A percentile compares a stretch with the other conserved stretches of the same genome.
These are phyloP conservation scores for Poecile atricapillus DNA, from an alignment of 2,113 vertebrate species.

Conservation along the genomic window DNA sequence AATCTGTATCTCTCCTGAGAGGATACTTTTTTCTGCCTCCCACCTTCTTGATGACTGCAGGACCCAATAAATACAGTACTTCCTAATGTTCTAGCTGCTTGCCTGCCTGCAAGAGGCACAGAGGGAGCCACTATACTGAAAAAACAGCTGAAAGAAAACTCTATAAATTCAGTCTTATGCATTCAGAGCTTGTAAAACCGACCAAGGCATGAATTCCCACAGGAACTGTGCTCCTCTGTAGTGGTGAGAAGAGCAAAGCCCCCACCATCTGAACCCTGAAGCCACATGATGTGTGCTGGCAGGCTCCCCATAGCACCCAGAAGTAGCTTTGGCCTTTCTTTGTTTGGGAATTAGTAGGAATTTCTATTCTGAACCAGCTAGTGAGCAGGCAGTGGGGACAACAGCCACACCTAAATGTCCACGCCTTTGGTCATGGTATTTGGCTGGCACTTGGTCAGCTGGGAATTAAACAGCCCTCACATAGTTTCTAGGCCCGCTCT, in stretches of 20 bases:
- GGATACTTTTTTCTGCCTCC: background rate
- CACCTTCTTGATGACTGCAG: background rate
- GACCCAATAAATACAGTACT: conserved; percentile 11
- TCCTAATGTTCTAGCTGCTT: background rate
- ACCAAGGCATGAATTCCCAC: background rate
- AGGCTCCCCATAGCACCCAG: background rate
- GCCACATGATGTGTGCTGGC: background rate
- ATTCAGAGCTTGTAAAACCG: background rate
- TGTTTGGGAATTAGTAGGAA: background rate
- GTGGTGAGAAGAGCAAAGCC: background rate
- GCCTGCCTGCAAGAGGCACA: background rate
- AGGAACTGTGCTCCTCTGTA: background rate
- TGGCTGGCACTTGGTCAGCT: background rate
- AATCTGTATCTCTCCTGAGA: conserved; percentile 5
- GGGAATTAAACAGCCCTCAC: background rate
- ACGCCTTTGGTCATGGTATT: background rate
- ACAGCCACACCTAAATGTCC: background rate
- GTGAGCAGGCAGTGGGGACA: background rate
- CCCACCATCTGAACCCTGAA: background rate
- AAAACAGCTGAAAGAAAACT: conserved; percentile 21
- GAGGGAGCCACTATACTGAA: background rate
- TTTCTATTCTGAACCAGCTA: background rate
- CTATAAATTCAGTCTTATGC: background rate
- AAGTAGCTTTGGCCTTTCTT: background rate
- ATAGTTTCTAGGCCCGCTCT: background rate